These are phyloP conservation scores for Hemicentrotus pulcherrimus DNA, from an alignment of 35 echinoderm and acorn worm genomes.

Conservation along the genomic window DNA sequence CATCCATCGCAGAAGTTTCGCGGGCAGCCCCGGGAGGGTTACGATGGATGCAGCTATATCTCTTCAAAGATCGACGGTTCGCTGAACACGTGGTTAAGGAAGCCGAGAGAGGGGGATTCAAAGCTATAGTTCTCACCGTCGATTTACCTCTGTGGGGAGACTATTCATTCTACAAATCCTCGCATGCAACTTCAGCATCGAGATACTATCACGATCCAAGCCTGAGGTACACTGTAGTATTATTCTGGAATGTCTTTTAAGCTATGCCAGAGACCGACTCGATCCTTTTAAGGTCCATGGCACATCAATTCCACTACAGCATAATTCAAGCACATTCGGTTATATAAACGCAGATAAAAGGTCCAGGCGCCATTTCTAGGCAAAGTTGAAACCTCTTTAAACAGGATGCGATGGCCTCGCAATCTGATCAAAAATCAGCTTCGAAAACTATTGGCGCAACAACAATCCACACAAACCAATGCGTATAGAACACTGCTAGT, in stretches of 20 bases:
- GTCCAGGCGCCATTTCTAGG: too few relatives aligned
- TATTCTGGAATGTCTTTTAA: not conserved
- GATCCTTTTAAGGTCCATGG: too few relatives aligned
- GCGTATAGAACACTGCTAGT: too few relatives aligned
- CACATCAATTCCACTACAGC: too few relatives aligned
- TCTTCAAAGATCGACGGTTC: slow-evolving; percentile 44
- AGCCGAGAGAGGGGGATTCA: slow-evolving; percentile 66
- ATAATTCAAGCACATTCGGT: too few relatives aligned
- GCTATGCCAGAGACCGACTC: too few relatives aligned
- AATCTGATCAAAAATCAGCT: too few relatives aligned
- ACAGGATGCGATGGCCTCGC: too few relatives aligned
- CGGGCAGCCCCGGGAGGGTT: not conserved
- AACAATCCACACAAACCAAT: too few relatives aligned
- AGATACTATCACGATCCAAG: slow-evolving; percentile 17
- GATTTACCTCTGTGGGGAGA: slow-evolving; percentile 56
- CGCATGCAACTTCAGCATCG: not conserved
- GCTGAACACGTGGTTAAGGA: slow-evolving; percentile 50
- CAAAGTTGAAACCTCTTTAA: too few relatives aligned
- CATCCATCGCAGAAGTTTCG: not conserved
- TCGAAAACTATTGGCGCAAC: too few relatives aligned
- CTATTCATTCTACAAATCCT: not conserved
- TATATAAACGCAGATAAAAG: too few relatives aligned
- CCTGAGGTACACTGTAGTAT: not conserved
- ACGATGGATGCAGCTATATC: slow-evolving; percentile 71
- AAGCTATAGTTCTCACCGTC: slow-evolving; percentile 76